These are phyloP conservation scores for Oceanodroma tethys DNA, from an alignment of 2,113 vertebrate species.

Conservation along the genomic window DNA sequence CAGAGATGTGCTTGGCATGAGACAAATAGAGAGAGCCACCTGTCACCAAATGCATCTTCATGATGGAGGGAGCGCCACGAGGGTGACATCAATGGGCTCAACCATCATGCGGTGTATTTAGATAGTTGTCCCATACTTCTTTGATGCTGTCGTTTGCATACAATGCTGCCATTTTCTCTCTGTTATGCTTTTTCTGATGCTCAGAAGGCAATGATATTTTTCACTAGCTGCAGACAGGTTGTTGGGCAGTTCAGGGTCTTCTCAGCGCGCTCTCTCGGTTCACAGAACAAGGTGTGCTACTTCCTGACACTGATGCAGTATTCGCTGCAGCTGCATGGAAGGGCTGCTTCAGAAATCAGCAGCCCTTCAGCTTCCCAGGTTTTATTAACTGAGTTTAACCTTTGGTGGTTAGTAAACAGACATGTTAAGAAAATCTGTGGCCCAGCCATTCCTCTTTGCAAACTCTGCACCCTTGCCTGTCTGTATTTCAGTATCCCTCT, in stretches of 20 bases:
- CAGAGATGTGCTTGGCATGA: background rate
- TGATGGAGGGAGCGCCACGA: background rate
- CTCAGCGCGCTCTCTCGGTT: accelerated
- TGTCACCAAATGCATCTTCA: background rate
- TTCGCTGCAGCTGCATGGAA: background rate
- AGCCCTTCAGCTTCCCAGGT: background rate
- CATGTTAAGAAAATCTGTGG: background rate
- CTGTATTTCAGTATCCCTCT: background rate
- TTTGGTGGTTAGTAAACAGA: background rate
- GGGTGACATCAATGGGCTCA: background rate
- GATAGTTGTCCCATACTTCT: background rate
- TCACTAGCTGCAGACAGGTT: background rate
- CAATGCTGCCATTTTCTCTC: background rate
- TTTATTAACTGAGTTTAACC: background rate
- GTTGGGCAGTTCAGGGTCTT: background rate
- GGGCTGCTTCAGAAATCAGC: background rate
- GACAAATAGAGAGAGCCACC: background rate
- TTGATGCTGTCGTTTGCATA: background rate
- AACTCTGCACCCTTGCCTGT: too few species aligned
- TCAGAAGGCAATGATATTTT: background rate
- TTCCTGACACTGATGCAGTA: accelerated
- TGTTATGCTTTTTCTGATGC: background rate
- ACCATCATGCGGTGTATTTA: accelerated
- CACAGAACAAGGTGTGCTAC: background rate
- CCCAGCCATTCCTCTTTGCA: background rate